Conservation (phyloP, 2,113 vertebrate genomes). For the Carlito syrichta region DNA sequence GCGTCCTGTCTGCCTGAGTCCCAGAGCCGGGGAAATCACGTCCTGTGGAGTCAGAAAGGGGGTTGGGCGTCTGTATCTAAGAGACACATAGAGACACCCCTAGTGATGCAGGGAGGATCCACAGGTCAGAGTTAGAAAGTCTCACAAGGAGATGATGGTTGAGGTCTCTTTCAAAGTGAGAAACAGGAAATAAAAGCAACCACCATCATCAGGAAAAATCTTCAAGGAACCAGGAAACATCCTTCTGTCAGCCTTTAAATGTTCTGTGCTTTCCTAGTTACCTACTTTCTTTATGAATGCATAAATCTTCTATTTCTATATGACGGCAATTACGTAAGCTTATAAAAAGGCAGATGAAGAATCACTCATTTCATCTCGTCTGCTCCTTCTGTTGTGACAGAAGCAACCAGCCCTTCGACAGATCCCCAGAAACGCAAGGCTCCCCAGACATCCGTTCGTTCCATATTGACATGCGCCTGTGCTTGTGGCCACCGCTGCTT, state of each 20-base stretch:
- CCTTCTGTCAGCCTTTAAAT: neutral
- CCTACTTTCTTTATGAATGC: neutral
- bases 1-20: neutral
- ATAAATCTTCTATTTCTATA: neutral
- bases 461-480: neutral
- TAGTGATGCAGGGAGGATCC: neutral
- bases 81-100: neutral
- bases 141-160: fast-evolving
- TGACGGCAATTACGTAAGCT: neutral
- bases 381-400: neutral
- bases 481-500: neutral
- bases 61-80: neutral
- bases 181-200: neutral
- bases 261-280: neutral
- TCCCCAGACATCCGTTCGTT: neutral
- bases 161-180: too few relatives aligned
- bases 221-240: neutral
- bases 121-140: too few relatives aligned
- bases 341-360: neutral
- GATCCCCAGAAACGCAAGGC: neutral
- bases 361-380: neutral
- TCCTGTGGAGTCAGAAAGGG: neutral
- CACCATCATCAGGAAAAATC: neutral
- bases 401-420: neutral
- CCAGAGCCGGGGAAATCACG: neutral